Evolutionary conservation across 1,140 invertebrate genomes (phyloP).

Genomic region (Drosophila sp.): DNA sequence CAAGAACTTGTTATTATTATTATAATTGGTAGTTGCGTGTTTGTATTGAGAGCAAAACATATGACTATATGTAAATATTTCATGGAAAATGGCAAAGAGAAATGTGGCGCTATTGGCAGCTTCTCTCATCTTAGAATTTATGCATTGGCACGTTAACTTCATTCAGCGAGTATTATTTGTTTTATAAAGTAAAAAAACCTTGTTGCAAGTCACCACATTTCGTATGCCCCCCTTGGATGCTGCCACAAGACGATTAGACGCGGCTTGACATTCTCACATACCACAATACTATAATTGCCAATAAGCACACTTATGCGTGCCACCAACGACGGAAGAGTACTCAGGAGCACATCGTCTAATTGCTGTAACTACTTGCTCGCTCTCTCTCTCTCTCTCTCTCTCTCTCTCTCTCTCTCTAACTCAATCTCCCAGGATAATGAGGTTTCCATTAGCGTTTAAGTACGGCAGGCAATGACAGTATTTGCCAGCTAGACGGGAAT

Average conservation of each 20-base stretch:
- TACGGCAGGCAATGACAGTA: constrained; percentile 58
- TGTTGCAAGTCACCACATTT: neutral
- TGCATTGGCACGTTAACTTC: neutral
- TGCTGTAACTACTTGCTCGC: constrained; percentile 37
- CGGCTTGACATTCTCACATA: neutral
- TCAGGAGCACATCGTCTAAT: constrained; percentile 45
- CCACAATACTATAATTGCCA: constrained; percentile 32
- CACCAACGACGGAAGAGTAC: neutral
- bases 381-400: neutral
- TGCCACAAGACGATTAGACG: constrained; percentile 6
- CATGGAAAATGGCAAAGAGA: too few relatives aligned
- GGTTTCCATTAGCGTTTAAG: constrained; percentile 76
- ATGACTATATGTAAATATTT: neutral
- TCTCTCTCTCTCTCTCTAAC: constrained; percentile 14
- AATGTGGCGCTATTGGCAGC: too few relatives aligned
- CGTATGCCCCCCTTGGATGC: neutral
- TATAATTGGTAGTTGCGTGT: neutral
- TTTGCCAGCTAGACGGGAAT: constrained; percentile 39
- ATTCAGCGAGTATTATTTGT: neutral
- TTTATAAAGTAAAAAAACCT: neutral
- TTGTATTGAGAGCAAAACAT: neutral
- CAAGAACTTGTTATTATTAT: too few relatives aligned
- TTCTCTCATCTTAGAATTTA: neutral
- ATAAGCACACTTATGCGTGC: neutral
- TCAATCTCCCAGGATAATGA: constrained; percentile 65